Evolutionary conservation across 2,113 vertebrate genomes (phyloP).

Genomic region (Marcusenius ussheri): DNA sequence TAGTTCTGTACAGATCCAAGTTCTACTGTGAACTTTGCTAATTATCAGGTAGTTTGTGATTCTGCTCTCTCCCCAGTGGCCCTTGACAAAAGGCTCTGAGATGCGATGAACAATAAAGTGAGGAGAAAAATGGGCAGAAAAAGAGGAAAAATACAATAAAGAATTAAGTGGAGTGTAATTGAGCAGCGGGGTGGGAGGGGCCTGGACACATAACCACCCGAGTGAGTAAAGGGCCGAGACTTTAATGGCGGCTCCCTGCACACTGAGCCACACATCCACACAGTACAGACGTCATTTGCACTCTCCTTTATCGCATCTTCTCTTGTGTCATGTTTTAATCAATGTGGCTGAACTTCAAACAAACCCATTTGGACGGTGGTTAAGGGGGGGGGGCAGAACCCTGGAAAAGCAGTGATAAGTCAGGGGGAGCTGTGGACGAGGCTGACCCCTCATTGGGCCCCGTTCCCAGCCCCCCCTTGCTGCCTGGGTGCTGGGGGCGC

Average conservation of each 20-base stretch:
- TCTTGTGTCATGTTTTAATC: neutral
- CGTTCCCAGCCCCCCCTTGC: neutral
- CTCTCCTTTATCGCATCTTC: neutral
- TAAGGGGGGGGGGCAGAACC: neutral
- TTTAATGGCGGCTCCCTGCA: neutral
- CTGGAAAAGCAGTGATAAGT: neutral
- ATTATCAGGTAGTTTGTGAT: conserved; percentile 74
- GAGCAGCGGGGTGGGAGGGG: neutral
- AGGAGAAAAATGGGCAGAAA: conserved; percentile 25
- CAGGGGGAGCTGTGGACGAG: neutral
- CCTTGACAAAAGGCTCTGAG: conserved; percentile 48
- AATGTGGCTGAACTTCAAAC: neutral
- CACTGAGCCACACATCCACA: neutral
- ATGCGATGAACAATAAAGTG: conserved; percentile 27
- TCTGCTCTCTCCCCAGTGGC: conserved; percentile 59
- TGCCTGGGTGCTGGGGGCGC: neutral
- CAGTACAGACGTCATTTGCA: neutral
- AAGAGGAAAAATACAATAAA: conserved; percentile 38
- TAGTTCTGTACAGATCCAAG: too few species aligned
- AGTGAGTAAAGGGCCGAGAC: neutral
- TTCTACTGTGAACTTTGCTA: too few species aligned
- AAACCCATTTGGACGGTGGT: neutral
- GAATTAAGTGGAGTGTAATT: conserved; percentile 36
- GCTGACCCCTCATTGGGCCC: neutral
- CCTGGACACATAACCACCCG: neutral